phyloP scores from a whole-genome alignment of 2,113 vertebrate genomes.

The Lynx canadensis region DNA sequence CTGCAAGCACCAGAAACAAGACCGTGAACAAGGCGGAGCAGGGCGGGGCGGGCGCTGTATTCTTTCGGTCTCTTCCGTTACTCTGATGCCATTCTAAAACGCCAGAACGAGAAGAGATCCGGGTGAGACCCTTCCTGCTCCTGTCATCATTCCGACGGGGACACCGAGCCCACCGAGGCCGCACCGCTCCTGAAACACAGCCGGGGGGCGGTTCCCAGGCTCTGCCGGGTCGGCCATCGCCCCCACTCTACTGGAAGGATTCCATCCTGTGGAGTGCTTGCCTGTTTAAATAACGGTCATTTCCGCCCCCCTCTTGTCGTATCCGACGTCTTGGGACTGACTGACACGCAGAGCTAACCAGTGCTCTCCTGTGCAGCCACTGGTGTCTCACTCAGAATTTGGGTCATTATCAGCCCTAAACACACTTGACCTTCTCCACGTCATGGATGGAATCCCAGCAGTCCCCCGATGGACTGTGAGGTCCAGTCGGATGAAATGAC shows the following conservation, averaged over 20 bases:
- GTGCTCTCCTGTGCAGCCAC: fast-evolving
- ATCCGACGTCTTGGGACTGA: background rate
- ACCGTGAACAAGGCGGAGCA: no score
- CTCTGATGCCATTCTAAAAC: background rate
- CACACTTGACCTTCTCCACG: background rate
- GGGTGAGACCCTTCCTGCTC: no score
- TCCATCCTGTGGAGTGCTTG: background rate
- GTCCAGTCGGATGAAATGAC: background rate
- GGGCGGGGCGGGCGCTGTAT: no score
- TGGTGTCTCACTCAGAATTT: background rate
- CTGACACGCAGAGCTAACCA: background rate
- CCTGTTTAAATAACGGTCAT: background rate
- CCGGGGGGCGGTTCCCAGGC: background rate
- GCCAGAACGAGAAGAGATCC: no score
- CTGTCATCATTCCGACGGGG: background rate
- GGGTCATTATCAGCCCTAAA: background rate
- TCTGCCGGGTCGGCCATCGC: fast-evolving
- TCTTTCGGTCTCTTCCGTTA: background rate
- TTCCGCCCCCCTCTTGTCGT: background rate
- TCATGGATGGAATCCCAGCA: background rate
- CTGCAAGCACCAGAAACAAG: no score
- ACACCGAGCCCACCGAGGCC: background rate
- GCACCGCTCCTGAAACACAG: background rate
- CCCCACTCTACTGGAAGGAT: fast-evolving
- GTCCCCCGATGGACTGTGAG: background rate